Conservation (phyloP, 2,113 vertebrate genomes). For the Leucopternis melanops region DNA sequence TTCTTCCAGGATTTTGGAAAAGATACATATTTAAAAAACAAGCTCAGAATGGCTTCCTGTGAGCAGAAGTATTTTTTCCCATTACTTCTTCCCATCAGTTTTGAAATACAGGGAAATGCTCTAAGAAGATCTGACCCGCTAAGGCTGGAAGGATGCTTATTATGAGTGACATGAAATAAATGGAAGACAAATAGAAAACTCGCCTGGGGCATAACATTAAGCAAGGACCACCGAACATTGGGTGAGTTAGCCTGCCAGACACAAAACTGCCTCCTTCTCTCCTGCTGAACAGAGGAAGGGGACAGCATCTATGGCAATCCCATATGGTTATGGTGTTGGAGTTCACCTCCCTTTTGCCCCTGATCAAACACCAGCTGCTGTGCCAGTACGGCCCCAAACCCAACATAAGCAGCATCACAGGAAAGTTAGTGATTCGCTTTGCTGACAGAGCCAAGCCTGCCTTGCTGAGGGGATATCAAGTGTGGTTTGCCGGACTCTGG, state of each 20-base stretch:
- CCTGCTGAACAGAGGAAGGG: neutral
- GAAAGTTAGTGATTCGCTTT: neutral
- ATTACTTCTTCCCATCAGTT: neutral
- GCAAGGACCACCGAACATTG: neutral
- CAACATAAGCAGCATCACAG: neutral
- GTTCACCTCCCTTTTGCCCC: neutral
- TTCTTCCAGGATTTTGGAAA: neutral
- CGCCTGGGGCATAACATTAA: neutral
- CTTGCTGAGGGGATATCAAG: neutral
- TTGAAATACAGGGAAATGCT: neutral
- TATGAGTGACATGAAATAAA: neutral
- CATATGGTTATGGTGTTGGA: neutral
- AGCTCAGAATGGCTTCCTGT: neutral
- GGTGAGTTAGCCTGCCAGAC: neutral
- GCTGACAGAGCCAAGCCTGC: neutral
- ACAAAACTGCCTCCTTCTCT: neutral
- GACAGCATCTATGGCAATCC: neutral
- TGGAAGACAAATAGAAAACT: neutral
- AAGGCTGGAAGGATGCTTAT: neutral
- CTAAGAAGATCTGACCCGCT: neutral
- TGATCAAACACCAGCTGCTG: neutral
- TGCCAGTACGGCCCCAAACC: neutral
- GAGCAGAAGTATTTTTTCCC: neutral
- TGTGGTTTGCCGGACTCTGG: neutral
- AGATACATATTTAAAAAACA: neutral